phyloP scores from a whole-genome alignment of 2,888 invertebrate species.

The Heliconius cydno region DNA sequence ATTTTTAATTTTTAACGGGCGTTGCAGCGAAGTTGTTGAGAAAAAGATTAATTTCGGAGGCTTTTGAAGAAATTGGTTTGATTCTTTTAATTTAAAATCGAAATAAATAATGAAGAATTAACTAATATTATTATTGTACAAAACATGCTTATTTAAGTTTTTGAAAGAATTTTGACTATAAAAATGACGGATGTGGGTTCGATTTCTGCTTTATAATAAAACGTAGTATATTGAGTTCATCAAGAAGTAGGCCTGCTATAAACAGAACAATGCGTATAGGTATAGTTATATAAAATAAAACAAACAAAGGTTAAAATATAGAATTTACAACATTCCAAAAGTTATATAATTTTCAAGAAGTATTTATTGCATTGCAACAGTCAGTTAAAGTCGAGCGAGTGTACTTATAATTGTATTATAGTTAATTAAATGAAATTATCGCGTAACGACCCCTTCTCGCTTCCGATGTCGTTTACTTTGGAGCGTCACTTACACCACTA shows the following conservation, averaged over 20 bases:
- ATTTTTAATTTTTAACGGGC: slow-evolving; percentile 4
- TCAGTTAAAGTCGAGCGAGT: slow-evolving; percentile 14
- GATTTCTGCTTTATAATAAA: too few relatives aligned
- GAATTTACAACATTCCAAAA: not conserved
- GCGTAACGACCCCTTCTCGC: not conserved
- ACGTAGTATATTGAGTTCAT: too few relatives aligned
- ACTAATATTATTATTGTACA: not conserved
- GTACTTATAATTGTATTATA: slow-evolving; percentile 27
- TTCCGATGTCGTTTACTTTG: slow-evolving; percentile 10
- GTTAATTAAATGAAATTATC: slow-evolving; percentile 33
- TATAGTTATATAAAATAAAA: not conserved
- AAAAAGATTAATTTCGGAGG: too few relatives aligned
- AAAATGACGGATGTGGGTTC: too few relatives aligned
- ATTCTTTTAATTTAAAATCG: not conserved
- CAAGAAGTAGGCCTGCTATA: too few relatives aligned
- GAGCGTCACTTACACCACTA: not conserved
- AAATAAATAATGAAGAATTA: not conserved
- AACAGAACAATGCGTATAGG: too few relatives aligned
- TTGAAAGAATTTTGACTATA: too few relatives aligned
- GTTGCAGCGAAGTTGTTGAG: not conserved
- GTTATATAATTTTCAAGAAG: not conserved
- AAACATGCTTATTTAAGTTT: not conserved
- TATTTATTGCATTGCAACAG: slow-evolving; percentile 2
- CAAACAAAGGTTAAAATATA: not conserved
- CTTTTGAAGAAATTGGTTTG: too few relatives aligned